Evolutionary conservation across 1,140 invertebrate species (phyloP), one percentile per base, ranked within the genome.

Genomic region (Nymphalis io): DNA sequence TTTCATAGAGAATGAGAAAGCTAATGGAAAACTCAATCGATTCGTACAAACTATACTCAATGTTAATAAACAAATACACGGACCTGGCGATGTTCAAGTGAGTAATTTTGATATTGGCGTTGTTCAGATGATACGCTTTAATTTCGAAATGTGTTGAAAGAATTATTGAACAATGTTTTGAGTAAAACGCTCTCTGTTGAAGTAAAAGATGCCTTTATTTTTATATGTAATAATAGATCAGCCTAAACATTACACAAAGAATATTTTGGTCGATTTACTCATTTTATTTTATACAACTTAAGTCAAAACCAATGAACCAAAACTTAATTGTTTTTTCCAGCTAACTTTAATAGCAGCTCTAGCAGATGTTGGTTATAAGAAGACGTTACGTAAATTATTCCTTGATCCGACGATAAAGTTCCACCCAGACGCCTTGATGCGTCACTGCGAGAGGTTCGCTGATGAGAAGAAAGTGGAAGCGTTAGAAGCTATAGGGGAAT

Each of bases 401-500:
- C 75, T 92, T 11, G 90, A 91, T 15, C 82, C 85, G 0, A 80
- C 76, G 0, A 75, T 89, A n/a, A 82, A 79, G 60, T 82, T 92
- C 48, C 87, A 88, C 23, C 77, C 82, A 0, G 88, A 90, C 51
- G 87, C 84, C 10, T 61, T 93, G 2, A 40, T 89, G 57, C 88
- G 92, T n/a, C 84, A 91, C 60, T 93, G 93, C 78, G 85, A 92
- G 44, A 69, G 92, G 38, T 93, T 93, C 80, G 88, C 90, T 0
- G 77, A 90, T 38, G 91, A 93, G 65, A 88, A 89, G 60, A 93
- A 93, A 74, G 33, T 91, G 0, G 42, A 78, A 10, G 88, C 92
- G 0, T 66, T 93, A 18, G 76, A 90, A 57, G 79, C 76, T 2
- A 84, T 93, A 21, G 85, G 85, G 0, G 83, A 92, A 44, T 87